Conservation (phyloP, 37 sponge, comb jelly and placozoan species). For the Lycopodina hypogea region DNA sequence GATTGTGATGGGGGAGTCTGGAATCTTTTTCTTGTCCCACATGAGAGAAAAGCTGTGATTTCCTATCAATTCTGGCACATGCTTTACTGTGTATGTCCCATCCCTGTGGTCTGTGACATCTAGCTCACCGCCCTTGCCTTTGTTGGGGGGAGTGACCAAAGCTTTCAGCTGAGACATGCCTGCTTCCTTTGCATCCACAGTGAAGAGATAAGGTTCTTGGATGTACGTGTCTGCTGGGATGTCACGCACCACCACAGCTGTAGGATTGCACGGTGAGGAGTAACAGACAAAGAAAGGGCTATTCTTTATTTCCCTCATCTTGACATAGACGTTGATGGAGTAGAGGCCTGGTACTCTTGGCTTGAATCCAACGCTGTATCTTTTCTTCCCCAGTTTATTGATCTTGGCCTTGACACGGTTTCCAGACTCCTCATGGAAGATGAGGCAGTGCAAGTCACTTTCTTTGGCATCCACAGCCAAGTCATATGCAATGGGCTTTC, state of each 20-base stretch:
- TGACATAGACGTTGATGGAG: constrained; percentile 5
- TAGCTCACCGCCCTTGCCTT: constrained; percentile 12
- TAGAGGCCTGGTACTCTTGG: constrained; percentile 57
- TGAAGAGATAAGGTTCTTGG: constrained; percentile 21
- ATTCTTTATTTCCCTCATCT: constrained; percentile 9
- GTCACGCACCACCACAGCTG: constrained; percentile 19
- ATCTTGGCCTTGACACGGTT: constrained; percentile 48
- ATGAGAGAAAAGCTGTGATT: constrained; percentile 37
- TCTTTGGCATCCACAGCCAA: constrained; percentile 27
- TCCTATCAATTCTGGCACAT: constrained; percentile 45
- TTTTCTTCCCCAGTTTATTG: constrained; percentile 31
- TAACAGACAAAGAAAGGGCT: constrained; percentile 47
- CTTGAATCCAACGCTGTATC: constrained; percentile 27
- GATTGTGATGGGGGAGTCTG: constrained; percentile 41
- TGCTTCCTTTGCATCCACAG: constrained; percentile 57
- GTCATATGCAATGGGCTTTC: constrained; percentile 27
- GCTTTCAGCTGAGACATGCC: constrained; percentile 55
- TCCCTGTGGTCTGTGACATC: constrained; percentile 32
- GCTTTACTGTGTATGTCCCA: constrained; percentile 28
- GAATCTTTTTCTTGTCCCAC: constrained; percentile 37
- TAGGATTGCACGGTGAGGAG: constrained; percentile 21
- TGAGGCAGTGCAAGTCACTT: constrained; percentile 46
- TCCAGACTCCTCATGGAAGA: constrained; percentile 29
- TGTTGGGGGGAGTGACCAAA: constrained; percentile 19
- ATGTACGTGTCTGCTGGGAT: constrained; percentile 23